A percentile compares a stretch with the other conserved stretches of the same genome.
Conservation (phyloP, 2,113 vertebrate genomes). For the Camelus bactrianus region DNA sequence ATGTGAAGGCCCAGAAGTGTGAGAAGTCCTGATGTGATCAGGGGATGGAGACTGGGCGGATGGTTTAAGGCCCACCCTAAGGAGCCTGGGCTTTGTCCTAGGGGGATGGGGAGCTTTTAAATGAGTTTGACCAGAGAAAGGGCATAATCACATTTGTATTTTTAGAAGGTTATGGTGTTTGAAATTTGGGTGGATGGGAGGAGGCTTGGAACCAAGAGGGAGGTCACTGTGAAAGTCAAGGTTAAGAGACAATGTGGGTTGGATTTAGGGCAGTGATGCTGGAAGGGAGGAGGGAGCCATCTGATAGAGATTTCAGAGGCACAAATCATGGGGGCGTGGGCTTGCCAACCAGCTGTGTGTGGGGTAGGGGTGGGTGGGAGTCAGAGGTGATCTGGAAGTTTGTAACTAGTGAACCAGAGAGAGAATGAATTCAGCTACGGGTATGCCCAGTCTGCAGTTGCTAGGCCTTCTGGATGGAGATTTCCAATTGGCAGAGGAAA, state of each 20-base stretch:
- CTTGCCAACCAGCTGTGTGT: background rate
- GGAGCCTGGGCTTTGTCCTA: background rate
- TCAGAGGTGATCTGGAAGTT: conserved; percentile 2
- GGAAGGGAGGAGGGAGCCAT: background rate
- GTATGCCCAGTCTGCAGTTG: background rate
- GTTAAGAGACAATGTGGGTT: background rate
- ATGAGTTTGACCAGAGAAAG: background rate
- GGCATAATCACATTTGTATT: background rate
- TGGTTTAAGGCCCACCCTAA: background rate
- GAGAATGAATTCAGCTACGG: background rate
- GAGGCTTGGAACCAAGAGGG: background rate
- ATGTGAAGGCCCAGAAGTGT: background rate
- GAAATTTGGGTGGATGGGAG: background rate
- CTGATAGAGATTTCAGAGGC: background rate
- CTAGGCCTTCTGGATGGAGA: background rate
- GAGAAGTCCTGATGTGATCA: background rate
- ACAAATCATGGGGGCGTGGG: background rate
- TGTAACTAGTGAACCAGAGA: background rate
- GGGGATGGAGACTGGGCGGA: background rate
- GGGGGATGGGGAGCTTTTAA: background rate
- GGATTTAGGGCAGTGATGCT: background rate
- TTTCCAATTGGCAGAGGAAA: background rate
- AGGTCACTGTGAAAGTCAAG: background rate
- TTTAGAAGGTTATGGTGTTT: background rate
- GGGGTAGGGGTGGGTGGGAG: accelerated